phyloP scores from a whole-genome alignment of 2,113 vertebrate genomes.

The Percina caprodes region DNA sequence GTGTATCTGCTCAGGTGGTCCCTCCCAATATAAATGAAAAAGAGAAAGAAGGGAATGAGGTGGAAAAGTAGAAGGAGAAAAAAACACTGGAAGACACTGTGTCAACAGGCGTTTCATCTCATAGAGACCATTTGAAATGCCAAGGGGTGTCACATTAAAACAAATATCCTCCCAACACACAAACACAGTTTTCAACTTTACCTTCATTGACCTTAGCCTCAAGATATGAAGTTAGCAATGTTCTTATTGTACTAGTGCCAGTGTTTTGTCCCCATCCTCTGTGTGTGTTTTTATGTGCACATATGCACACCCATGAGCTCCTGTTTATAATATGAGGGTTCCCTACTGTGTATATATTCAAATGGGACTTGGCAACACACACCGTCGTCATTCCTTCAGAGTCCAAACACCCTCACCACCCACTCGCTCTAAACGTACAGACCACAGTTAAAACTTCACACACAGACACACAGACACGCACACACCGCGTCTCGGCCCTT shows the following conservation, averaged over 20 bases:
- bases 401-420: conserved; percentile 73
- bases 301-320: conserved; percentile 50
- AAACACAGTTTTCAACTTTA: conserved; percentile 54
- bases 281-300: conserved; percentile 37
- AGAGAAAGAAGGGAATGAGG: conserved; percentile 50
- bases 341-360: conserved; percentile 74
- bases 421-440: conserved; percentile 59
- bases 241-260: conserved; percentile 49
- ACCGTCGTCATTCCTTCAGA: conserved; percentile 68
- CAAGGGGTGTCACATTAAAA: conserved; percentile 67
- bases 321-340: conserved; percentile 78
- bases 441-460: conserved; percentile 63
- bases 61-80: conserved; percentile 58
- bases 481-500: conserved; percentile 50
- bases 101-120: conserved; percentile 75
- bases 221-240: conserved; percentile 49
- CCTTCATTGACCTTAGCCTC: conserved; percentile 48
- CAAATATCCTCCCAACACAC: conserved; percentile 55
- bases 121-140: conserved; percentile 62
- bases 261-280: conserved; percentile 50
- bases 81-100: conserved; percentile 60
- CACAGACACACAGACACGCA: conserved; percentile 17
- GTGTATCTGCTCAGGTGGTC: conserved; percentile 76
- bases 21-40: conserved; percentile 66
- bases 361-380: conserved; percentile 74